Conservation (phyloP, 2,113 vertebrate species). For the Callaeas wilsoni region DNA sequence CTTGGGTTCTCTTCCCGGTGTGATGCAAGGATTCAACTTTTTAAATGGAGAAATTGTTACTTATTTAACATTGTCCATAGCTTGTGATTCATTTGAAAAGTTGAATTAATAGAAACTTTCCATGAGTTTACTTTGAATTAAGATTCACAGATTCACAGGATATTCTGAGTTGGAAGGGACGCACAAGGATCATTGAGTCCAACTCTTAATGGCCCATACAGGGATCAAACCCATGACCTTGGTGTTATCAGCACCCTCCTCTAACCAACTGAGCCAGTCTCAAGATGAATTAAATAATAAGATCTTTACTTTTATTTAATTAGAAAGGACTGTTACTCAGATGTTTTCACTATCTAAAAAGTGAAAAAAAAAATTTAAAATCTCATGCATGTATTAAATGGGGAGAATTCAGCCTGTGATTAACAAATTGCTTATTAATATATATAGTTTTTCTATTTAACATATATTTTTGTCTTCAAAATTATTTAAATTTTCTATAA, state of each 20-base stretch:
- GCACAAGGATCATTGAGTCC: background rate
- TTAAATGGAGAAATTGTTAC: background rate
- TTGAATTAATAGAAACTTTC: background rate
- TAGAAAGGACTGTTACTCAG: background rate
- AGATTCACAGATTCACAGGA: background rate
- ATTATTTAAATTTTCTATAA: background rate
- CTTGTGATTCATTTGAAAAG: background rate
- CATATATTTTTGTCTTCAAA: background rate
- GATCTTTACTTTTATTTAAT: background rate
- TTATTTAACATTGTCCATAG: background rate
- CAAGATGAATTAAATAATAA: background rate
- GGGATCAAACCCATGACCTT: background rate
- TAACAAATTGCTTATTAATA: background rate
- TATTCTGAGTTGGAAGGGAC: background rate
- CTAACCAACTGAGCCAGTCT: background rate
- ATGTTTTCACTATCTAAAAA: background rate
- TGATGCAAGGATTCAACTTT: background rate
- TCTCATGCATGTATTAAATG: background rate
- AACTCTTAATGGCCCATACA: background rate
- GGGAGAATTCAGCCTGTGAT: background rate
- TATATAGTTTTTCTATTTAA: background rate
- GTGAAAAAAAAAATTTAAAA: background rate
- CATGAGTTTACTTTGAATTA: background rate
- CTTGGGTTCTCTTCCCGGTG: background rate
- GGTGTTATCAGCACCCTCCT: background rate